phyloP scores from a whole-genome alignment of 2,113 vertebrate genomes.

The Motacilla alba region DNA sequence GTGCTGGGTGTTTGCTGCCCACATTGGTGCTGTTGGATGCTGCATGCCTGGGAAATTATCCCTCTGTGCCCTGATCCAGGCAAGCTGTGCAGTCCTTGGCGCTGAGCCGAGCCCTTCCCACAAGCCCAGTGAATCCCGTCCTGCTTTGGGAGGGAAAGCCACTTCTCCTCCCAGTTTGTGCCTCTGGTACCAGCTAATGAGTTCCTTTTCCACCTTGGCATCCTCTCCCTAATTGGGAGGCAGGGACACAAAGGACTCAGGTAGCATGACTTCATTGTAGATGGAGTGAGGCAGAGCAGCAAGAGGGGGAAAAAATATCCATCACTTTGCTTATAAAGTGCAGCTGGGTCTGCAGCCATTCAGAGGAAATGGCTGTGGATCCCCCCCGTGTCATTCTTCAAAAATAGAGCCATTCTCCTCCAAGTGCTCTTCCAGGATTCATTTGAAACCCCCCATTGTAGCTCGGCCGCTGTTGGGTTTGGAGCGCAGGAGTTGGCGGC shows the following conservation, averaged over 20 bases:
- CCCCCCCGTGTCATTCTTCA: not conserved
- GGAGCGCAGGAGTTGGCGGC: not conserved
- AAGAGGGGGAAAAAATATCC: not conserved
- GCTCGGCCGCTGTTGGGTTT: not conserved
- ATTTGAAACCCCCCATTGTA: not conserved
- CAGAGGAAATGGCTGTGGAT: not conserved
- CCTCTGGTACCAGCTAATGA: not conserved
- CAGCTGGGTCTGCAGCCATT: slow-evolving; percentile 10
- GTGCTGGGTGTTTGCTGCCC: not conserved
- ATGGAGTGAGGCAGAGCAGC: not conserved
- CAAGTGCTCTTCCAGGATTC: not conserved
- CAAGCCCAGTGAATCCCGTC: rapidly evolving
- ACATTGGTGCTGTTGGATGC: rapidly evolving
- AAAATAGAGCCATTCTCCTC: slow-evolving; percentile 6
- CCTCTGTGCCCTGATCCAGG: not conserved
- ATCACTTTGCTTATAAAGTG: not conserved
- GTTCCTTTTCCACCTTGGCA: not conserved
- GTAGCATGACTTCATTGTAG: not conserved
- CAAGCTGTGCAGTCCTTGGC: not conserved
- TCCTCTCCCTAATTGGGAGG: not conserved
- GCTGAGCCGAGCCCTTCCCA: not conserved
- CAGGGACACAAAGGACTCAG: not conserved
- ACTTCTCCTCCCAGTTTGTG: not conserved
- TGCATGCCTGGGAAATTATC: not conserved
- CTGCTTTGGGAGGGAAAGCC: not conserved